Conservation (phyloP, 2,888 invertebrate genomes). For the Gandaritis pyraliata region DNA sequence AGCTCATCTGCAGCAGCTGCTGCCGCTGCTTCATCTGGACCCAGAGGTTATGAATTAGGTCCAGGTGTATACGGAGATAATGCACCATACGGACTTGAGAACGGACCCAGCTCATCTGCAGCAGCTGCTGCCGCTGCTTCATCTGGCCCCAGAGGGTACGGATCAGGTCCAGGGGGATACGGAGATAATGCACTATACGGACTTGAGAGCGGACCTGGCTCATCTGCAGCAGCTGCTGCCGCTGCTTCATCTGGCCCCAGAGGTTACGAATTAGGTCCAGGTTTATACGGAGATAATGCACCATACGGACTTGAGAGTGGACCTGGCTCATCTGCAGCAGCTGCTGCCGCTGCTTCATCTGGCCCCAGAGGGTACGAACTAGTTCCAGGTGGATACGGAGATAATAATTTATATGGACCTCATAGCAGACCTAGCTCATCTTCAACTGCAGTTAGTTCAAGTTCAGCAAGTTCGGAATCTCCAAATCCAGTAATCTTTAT, state of each 20-base stretch:
- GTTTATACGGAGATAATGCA: too few relatives aligned
- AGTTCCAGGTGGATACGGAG: neutral
- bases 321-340: neutral
- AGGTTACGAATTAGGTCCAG: too few relatives aligned
- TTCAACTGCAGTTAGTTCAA: neutral
- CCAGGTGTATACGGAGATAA: constrained; percentile 19
- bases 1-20: too few relatives aligned
- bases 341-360: constrained; percentile 28
- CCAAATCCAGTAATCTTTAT: too few relatives aligned
- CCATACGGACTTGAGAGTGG: neutral
- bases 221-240: neutral
- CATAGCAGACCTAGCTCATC: constrained; percentile 21
- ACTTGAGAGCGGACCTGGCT: neutral
- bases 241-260: neutral
- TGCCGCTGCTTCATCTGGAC: neutral
- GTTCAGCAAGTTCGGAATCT: too few relatives aligned
- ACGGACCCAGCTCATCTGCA: constrained; percentile 26
- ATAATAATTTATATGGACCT: too few relatives aligned
- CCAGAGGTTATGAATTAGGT: too few relatives aligned
- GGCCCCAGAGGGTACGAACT: neutral
- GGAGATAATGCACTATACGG: neutral
- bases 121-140: constrained; percentile 33
- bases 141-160: too few relatives aligned
- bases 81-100: too few relatives aligned
- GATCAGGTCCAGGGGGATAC: neutral